Conservation (phyloP, 2,888 invertebrate species). For the Tachina grossa region DNA sequence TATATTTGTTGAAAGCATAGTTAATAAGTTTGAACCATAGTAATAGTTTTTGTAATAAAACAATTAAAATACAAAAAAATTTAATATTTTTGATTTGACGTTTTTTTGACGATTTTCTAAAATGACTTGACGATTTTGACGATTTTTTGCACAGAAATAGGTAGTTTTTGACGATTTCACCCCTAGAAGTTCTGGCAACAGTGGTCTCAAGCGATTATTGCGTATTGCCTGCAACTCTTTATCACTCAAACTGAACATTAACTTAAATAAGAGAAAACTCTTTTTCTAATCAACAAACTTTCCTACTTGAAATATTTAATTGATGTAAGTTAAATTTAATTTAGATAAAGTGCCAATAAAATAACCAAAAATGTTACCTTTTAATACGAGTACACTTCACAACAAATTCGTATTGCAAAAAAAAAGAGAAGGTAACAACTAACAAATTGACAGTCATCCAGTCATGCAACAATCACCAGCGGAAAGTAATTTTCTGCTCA, state of each 20-base stretch:
- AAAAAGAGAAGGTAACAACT: constrained; percentile 19
- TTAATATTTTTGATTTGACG: too few relatives aligned
- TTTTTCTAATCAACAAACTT: background rate
- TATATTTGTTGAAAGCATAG: too few relatives aligned
- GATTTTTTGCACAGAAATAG: too few relatives aligned
- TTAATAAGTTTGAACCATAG: too few relatives aligned
- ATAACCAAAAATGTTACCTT: background rate
- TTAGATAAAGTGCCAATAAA: background rate
- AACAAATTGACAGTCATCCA: constrained; percentile 43
- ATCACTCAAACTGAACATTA: background rate
- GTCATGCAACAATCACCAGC: constrained; percentile 39
- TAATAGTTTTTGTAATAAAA: too few relatives aligned
- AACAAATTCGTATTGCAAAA: constrained; percentile 5
- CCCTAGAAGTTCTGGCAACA: too few relatives aligned
- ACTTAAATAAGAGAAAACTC: background rate
- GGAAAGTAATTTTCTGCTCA: constrained; percentile 83
- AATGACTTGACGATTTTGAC: too few relatives aligned
- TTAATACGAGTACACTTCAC: background rate
- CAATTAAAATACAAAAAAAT: too few relatives aligned
- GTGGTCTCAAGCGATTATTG: too few relatives aligned
- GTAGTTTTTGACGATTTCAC: too few relatives aligned
- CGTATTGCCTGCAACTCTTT: too few relatives aligned
- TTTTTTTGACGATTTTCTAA: too few relatives aligned
- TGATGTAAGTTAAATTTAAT: constrained; percentile 6
- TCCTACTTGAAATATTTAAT: background rate